These are phyloP conservation scores for Percopsis omiscomaycus DNA, from an alignment of 2,797 vertebrate genomes.

Conservation along the genomic window DNA sequence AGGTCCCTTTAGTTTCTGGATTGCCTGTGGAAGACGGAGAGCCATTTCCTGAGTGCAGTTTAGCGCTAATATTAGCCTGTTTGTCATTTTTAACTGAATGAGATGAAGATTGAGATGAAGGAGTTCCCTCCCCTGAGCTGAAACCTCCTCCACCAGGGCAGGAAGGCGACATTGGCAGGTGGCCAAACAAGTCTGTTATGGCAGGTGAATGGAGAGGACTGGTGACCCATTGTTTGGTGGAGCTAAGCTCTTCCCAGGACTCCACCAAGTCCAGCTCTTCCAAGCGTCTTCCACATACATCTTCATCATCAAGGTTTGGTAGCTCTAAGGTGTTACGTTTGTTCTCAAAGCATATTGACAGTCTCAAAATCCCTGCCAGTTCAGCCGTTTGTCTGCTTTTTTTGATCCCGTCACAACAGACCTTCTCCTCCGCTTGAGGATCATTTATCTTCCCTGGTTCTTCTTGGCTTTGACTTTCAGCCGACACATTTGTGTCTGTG, in stretches of 20 bases:
- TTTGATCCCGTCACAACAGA: constrained; percentile 33
- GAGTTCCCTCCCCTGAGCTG: constrained; percentile 19
- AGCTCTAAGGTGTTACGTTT: constrained; percentile 55
- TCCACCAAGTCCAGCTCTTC: constrained; percentile 89
- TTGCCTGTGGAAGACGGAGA: constrained; percentile 46
- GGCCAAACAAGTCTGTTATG: constrained; percentile 79
- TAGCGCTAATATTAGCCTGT: constrained; percentile 39
- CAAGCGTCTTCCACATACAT: constrained; percentile 73
- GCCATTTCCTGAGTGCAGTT: constrained; percentile 43
- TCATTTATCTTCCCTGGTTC: constrained; percentile 24
- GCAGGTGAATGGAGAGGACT: constrained; percentile 96
- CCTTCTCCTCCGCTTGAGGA: constrained; percentile 25
- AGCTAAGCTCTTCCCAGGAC: constrained; percentile 87
- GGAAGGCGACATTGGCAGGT: constrained; percentile 50
- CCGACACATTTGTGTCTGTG: constrained; percentile 7
- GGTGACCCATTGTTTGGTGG: constrained; percentile 89
- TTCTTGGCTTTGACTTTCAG: constrained; percentile 8
- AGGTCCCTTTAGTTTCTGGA: constrained; percentile 52
- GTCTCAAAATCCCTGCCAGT: constrained; percentile 48
- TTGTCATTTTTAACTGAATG: constrained; percentile 19
- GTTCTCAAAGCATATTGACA: constrained; percentile 69
- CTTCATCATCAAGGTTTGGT: constrained; percentile 74
- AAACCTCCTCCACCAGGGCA: constrained; percentile 30
- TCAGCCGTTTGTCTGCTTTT: constrained; percentile 38
- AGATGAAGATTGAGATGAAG: constrained; percentile 17